phyloP scores from a whole-genome alignment of 1,140 invertebrate species.

The Pseudomyrmex pallidus region DNA sequence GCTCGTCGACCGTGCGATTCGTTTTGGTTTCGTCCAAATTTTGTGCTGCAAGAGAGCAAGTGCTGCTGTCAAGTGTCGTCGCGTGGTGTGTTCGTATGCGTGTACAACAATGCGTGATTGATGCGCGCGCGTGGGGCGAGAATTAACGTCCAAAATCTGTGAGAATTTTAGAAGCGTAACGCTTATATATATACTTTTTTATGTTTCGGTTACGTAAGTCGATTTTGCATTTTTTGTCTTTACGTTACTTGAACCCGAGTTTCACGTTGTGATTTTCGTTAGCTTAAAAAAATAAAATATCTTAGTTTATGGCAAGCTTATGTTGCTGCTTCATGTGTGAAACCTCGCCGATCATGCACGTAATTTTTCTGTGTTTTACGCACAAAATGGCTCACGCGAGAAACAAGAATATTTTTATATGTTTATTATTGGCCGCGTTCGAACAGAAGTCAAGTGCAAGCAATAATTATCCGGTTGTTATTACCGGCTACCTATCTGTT shows the following conservation, averaged over 20 bases:
- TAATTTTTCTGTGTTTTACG: constrained; percentile 11
- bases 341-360: neutral
- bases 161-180: constrained; percentile 15
- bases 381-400: neutral
- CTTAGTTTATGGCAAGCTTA: neutral
- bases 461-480: neutral
- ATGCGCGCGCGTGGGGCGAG: constrained; percentile 14
- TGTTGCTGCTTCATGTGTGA: neutral
- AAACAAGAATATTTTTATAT: neutral
- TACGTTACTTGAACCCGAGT: neutral
- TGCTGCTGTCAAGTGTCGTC: constrained; percentile 10
- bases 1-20: constrained; percentile 14
- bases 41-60: constrained; percentile 16
- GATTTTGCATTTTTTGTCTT: constrained; percentile 47
- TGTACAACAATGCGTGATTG: constrained; percentile 26
- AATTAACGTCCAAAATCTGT: constrained; percentile 20
- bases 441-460: too few relatives aligned
- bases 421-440: neutral
- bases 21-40: neutral
- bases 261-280: constrained; percentile 44
- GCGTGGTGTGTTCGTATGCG: constrained; percentile 14
- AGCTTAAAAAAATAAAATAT: constrained; percentile 52
- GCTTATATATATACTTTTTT: constrained; percentile 34
- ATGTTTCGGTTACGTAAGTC: constrained; percentile 27
- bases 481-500: neutral